Evolutionary conservation across 2,113 vertebrate genomes (phyloP).

Genomic region (Calyptommatus sinebrachiatus): DNA sequence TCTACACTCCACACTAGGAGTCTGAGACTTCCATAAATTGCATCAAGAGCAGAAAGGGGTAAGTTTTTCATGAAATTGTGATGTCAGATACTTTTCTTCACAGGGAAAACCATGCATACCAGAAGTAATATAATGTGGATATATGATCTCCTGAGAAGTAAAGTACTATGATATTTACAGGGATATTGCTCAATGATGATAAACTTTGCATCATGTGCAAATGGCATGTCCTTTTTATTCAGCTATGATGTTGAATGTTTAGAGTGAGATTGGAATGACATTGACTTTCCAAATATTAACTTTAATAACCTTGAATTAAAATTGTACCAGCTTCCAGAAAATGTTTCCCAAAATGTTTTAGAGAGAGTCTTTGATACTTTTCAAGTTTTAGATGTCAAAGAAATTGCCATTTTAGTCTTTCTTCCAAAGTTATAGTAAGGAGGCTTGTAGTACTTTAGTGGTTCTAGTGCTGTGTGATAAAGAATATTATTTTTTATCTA

Average conservation of each 20-base stretch:
- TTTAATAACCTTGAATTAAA: not conserved
- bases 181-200: not conserved
- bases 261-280: not conserved
- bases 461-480: too few relatives aligned
- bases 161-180: accelerated
- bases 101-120: not conserved
- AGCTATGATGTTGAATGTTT: not conserved
- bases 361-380: not conserved
- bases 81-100: not conserved
- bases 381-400: too few relatives aligned
- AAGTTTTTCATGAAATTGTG: not conserved
- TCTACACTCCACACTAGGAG: too few relatives aligned
- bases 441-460: too few relatives aligned
- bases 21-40: too few relatives aligned
- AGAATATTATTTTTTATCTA: too few relatives aligned
- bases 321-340: not conserved
- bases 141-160: not conserved
- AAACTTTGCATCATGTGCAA: not conserved
- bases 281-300: not conserved
- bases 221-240: too few relatives aligned
- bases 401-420: too few relatives aligned
- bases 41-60: too few relatives aligned
- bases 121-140: not conserved
- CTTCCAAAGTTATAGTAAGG: too few relatives aligned
- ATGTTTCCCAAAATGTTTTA: not conserved